Base-by-base conservation (phyloP, 2,888 invertebrate species). In the Drosophila yooni region DNA sequence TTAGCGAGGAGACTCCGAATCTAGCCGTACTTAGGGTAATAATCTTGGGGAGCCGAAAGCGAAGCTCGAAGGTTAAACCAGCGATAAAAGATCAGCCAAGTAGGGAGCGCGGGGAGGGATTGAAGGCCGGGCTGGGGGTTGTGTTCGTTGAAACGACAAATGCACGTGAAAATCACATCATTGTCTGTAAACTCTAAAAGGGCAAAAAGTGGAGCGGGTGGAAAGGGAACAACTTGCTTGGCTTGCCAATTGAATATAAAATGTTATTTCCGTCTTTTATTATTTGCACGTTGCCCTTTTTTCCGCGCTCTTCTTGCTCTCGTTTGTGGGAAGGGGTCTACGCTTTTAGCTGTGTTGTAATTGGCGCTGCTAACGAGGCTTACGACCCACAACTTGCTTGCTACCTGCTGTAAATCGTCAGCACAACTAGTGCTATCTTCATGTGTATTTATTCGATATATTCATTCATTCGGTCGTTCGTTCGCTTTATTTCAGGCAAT, bases 401-500 rank as follows among this genome's bases (percentile, higher is more conserved):
- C 29, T 29, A 25, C 58, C 34, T 27, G 29, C 27, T 56, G 38
- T 29, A 40, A 29, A 29, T 38, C 43, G 27, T 21, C n/a, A 21
- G 46, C 4, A n/a, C 43, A 68, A 54, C 53, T 51, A 31, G 6
- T 25, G 18, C 46, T 33, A 54, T 57, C 48, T 60, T 50, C 43
- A 46, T 60, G 57, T 88, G 68, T 86, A 74, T 72, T 80, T 87
- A 89, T 83, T 90, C 78, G 79, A 77, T 72, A 79, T 79, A 59
- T 57, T 76, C 53, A 57, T 38, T 71, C 80, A 56, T 38, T 56
- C 50, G n/a, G 10, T 53, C 27, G 71, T 72, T 79, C 31, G 3
- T 3, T 25, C 15, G 60, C 69, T 76, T 83, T 87, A 93, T 92
- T 92, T 82, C 85, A 93, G 93, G 93, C 73, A 93, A 93, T 93